A percentile compares a stretch with the other conserved stretches of the same genome.
These are phyloP conservation scores for Smittia sp. DNA, from an alignment of 2,888 invertebrate genomes.

Conservation along the genomic window DNA sequence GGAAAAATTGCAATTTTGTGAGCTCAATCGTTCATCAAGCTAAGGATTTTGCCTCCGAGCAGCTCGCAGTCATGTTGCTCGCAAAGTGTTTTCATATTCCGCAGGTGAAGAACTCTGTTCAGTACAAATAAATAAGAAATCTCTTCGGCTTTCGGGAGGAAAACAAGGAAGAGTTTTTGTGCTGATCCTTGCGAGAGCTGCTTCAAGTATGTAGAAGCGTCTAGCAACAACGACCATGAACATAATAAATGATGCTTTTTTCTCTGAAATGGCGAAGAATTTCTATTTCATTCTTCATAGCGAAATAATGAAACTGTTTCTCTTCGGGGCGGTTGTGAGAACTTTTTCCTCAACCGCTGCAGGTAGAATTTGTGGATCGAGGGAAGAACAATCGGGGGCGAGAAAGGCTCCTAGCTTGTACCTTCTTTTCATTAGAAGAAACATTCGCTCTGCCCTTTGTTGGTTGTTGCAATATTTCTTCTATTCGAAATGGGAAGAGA, in stretches of 20 bases:
- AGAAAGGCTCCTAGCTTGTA: background rate
- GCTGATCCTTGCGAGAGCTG: background rate
- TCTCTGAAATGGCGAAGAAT: background rate
- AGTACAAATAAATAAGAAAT: constrained; percentile 33
- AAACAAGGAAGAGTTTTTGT: background rate
- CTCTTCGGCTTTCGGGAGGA: background rate
- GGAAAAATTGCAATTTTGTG: background rate
- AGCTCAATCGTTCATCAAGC: constrained; percentile 12
- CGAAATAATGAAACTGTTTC: background rate
- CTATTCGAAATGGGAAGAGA: background rate
- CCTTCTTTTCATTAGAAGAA: background rate
- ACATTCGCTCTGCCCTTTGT: background rate
- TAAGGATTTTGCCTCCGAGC: background rate
- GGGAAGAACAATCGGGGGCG: background rate
- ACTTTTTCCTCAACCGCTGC: no score
- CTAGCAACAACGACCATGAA: constrained; percentile 32
- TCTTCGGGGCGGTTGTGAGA: background rate
- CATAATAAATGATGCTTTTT: constrained; percentile 31
- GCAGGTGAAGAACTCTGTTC: constrained; percentile 20
- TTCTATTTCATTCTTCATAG: constrained; percentile 3
- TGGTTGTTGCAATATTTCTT: background rate
- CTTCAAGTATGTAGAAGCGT: background rate
- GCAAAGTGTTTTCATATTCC: background rate
- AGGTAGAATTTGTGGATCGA: no score
- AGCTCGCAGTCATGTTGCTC: background rate